phyloP scores from a whole-genome alignment of 92 coral and sea anemone species.

The Palythoa caribaeorum region DNA sequence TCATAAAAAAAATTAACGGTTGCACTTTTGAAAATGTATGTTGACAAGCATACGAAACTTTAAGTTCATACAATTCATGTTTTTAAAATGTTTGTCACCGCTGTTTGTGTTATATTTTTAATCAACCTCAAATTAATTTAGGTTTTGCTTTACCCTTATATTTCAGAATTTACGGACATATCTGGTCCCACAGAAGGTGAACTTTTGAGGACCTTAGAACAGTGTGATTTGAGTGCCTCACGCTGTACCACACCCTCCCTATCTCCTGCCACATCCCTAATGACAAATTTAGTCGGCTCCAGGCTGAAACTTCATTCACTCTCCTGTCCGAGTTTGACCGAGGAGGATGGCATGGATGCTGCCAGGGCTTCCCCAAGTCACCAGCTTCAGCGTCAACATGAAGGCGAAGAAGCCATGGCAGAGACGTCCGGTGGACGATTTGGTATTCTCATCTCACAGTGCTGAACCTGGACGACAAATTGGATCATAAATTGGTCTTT shows the following conservation, averaged over 20 bases:
- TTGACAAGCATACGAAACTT: not conserved
- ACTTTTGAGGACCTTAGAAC: slow-evolving; percentile 87
- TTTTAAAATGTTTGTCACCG: not conserved
- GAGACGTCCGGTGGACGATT: slow-evolving; percentile 15
- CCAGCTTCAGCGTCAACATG: slow-evolving; percentile 20
- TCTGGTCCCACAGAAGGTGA: slow-evolving; percentile 90
- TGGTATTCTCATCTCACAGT: slow-evolving; percentile 41
- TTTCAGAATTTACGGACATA: slow-evolving; percentile 62
- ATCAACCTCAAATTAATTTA: not conserved
- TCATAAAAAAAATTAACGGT: too few species aligned
- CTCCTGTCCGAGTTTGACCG: slow-evolving; percentile 90
- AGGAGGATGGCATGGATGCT: slow-evolving; percentile 82
- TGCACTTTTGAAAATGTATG: too few species aligned
- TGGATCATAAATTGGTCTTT: not conserved
- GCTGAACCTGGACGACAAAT: slow-evolving; percentile 5
- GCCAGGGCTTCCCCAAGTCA: slow-evolving; percentile 18
- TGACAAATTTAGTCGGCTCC: slow-evolving; percentile 85
- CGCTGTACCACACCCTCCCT: slow-evolving; percentile 97
- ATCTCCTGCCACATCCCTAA: slow-evolving; percentile 96
- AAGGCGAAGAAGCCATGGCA: slow-evolving; percentile 1
- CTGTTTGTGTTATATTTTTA: too few species aligned
- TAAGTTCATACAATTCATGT: too few species aligned
- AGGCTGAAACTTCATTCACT: slow-evolving; percentile 81
- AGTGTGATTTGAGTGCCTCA: slow-evolving; percentile 96
- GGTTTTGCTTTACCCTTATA: not conserved